Conservation (phyloP, 2,797 vertebrate genomes). For the Myotis pilosus region DNA sequence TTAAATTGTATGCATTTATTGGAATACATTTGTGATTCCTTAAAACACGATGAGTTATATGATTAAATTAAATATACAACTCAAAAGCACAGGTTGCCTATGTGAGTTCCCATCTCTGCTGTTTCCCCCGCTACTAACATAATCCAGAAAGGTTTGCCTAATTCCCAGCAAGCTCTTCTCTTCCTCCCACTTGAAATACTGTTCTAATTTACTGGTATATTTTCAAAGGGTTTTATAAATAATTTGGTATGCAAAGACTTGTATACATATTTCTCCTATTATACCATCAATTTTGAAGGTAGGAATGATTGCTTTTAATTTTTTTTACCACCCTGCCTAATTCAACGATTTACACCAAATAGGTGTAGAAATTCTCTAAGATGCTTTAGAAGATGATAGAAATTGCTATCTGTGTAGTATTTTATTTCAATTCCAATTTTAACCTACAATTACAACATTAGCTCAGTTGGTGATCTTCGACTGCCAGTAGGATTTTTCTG, state of each 20-base stretch:
- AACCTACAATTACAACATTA: background rate
- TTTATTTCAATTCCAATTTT: conserved; percentile 24
- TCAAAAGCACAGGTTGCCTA: background rate
- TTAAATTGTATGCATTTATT: background rate
- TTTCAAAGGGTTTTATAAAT: conserved; percentile 34
- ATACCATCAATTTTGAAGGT: background rate
- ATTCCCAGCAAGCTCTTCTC: background rate
- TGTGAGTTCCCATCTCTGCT: background rate
- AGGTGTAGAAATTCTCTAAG: background rate
- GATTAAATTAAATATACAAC: conserved; percentile 11
- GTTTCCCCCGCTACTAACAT: background rate
- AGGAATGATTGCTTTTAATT: background rate
- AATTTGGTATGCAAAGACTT: background rate
- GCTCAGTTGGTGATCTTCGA: background rate
- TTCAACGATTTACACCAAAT: background rate
- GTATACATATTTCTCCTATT: background rate
- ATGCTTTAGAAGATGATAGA: background rate
- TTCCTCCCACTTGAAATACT: conserved; percentile 14
- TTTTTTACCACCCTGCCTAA: background rate
- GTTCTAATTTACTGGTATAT: background rate
- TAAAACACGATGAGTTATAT: background rate
- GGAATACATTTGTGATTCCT: conserved; percentile 1
- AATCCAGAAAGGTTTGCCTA: background rate
- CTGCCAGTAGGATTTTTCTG: background rate
- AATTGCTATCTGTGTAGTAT: background rate